Evolutionary conservation across 1,140 invertebrate genomes (phyloP), one percentile per base, ranked within the genome.

Genomic region (Gryllus bimaculatus): DNA sequence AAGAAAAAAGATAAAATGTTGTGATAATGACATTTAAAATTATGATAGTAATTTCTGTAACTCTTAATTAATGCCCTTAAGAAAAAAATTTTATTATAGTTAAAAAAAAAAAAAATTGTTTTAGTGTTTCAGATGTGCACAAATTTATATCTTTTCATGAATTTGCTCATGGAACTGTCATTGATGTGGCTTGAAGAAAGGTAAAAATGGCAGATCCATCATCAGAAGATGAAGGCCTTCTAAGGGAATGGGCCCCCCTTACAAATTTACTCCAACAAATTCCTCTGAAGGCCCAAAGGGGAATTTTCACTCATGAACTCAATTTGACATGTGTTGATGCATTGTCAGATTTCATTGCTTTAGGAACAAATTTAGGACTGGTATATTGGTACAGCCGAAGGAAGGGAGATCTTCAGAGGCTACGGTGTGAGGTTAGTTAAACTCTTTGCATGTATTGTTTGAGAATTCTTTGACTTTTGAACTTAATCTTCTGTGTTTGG

Each of bases 301-400:
- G 94, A 4, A 84, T 97, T 81, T 93, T 95, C 86, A 91, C 90
- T 77, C 90, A 91, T 83, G 92, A 94, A 84, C 87, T 97, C 21
- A 91, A 90, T 83, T 88, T 96, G 74, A 96, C 94, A 10, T 95
- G 94, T 84, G 88, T 97, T n/a, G 94, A 95, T 87, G 92, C 90
- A 18, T 87, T 93, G 26, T 87, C 90, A 13, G 91, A 95, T 82
- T 96, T 92, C 84, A 90, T 98, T 79, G 94, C 92, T 8, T 84
- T 98, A 54, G 95, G 95, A 3, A 94, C 94, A 10, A 95, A 96
- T 87, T 89, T 93, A 49, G 95, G 95, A 1, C 86, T 95, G 73
- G 90, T 96, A 18, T 97, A 95, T 84, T 93, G 95, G 91, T 96
- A 92, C 85, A 90, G 95, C 84, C 89, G 95, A 82, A 90, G 90